phyloP scores from a whole-genome alignment of 1,140 invertebrate species.

The Drosophila mojavensis region DNA sequence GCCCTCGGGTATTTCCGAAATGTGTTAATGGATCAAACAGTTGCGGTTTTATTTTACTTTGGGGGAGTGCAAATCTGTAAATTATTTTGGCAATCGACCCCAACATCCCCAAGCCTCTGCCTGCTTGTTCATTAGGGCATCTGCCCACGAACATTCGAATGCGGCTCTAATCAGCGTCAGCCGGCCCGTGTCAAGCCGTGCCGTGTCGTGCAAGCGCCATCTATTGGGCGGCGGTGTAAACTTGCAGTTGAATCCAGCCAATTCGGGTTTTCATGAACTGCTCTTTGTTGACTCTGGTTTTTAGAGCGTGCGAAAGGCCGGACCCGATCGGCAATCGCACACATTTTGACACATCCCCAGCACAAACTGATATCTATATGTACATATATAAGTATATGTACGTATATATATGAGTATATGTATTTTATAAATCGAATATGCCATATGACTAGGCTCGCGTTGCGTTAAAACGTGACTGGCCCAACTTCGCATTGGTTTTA shows the following conservation, averaged over 20 bases:
- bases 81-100: conserved; percentile 56
- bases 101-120: not conserved
- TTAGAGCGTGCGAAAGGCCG: conserved; percentile 64
- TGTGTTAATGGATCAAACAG: conserved; percentile 74
- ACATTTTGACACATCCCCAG: not conserved
- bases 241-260: no score
- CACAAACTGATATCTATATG: not conserved
- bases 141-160: conserved; percentile 45
- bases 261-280: conserved; percentile 28
- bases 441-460: conserved; percentile 58
- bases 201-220: conserved; percentile 63
- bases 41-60: conserved; percentile 1
- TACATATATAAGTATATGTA: conserved; percentile 7
- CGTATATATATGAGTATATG: not conserved
- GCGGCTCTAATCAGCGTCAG: conserved; percentile 61
- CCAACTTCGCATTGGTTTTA: conserved; percentile 29
- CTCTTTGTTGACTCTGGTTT: conserved; percentile 39
- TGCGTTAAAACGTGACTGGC: conserved; percentile 63
- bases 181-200: conserved; percentile 50
- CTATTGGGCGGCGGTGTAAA: not conserved
- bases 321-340: not conserved
- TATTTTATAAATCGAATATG: not conserved
- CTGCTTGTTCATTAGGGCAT: conserved; percentile 23
- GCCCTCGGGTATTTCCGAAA: conserved; percentile 29
- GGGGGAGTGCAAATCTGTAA: conserved; percentile 38